Percentiles rank a stretch among this genome's conserved stretches.
Evolutionary conservation across 2,888 invertebrate species (phyloP).

Genomic region (Galerucella nymphaeae): DNA sequence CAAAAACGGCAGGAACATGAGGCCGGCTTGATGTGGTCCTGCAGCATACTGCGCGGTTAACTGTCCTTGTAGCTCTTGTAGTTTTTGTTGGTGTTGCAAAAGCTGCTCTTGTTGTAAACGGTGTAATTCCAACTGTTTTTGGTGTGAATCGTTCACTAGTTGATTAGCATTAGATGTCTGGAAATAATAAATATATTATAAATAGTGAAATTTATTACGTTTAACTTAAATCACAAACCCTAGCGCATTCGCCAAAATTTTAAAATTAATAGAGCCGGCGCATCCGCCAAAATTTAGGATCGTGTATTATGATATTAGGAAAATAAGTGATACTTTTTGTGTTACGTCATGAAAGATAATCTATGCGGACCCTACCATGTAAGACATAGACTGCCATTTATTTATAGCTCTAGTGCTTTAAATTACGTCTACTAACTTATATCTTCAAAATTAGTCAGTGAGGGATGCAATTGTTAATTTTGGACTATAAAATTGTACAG

Average conservation of each 20-base stretch:
- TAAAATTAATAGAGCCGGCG: neutral
- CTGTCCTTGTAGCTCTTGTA: slow-evolving; percentile 72
- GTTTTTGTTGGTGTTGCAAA: slow-evolving; percentile 69
- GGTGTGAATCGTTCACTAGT: slow-evolving; percentile 68
- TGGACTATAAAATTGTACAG: no score
- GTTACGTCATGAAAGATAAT: no score
- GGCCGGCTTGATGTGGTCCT: slow-evolving; percentile 69
- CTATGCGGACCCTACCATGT: no score
- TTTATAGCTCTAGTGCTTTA: no score
- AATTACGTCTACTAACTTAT: no score
- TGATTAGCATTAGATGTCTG: slow-evolving; percentile 56
- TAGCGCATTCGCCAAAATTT: neutral
- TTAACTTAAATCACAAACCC: neutral
- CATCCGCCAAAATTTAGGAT: neutral
- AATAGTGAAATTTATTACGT: no score
- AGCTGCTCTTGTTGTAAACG: slow-evolving; percentile 73
- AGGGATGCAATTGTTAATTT: no score
- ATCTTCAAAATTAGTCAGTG: no score
- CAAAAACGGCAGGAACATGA: slow-evolving; percentile 78
- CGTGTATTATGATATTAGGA: no score
- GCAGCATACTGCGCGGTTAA: slow-evolving; percentile 68
- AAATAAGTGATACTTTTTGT: no score
- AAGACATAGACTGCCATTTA: no score
- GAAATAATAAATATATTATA: no score
- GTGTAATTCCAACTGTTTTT: slow-evolving; percentile 76